Evolutionary conservation across 92 coral and sea anemone species (phyloP), one percentile per base, ranked within the genome.

Genomic region (Porites cylindrica): DNA sequence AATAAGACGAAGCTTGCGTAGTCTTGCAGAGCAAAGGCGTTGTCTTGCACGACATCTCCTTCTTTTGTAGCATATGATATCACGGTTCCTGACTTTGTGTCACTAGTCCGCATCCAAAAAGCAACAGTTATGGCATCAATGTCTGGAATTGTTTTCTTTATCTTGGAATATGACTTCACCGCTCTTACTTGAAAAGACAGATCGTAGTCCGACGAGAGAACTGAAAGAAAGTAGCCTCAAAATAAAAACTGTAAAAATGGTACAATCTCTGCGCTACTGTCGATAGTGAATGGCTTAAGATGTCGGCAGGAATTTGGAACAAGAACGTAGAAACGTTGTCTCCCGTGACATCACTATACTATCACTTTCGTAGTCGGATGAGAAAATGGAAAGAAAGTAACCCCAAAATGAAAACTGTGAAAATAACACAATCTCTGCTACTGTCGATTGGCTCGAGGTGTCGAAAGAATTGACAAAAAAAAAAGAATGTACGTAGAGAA

Each of bases 21-120:
- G 89, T 95, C 98, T 65, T 95, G 98, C 11, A 95, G 88, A 8
- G 91, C 82, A 5, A 95, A 47, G 10, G 96, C 98, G 82, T 94
- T 94, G 92, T 95, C 98, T 78, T 95, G 98, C 1, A 90, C 66
- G 11, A 70, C 78, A 6, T 78, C 81, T 20, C 90, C 90, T 9
- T 77, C 94, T 52, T 58, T 29, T 19, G 93, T 87, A 13, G 94
- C 93, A 43, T 95, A 95, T 8, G 96, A 93, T 4, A 95, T 58
- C 26, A 92, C 80, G 16, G 94, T 91, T 3, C 98, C 98, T 1
- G 98, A 89, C 12, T 90, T 93, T 4, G 65, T 24, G 65, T 95
- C 98, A 2, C 76, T 68, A 23, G 98, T 93, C 12, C 98, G 90
- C 75, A 95, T 77, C 98, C 98, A 95, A 32, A 93, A 75, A 0